Evolutionary conservation across 2,797 vertebrate genomes (phyloP).

Genomic region (Fratercula arctica): DNA sequence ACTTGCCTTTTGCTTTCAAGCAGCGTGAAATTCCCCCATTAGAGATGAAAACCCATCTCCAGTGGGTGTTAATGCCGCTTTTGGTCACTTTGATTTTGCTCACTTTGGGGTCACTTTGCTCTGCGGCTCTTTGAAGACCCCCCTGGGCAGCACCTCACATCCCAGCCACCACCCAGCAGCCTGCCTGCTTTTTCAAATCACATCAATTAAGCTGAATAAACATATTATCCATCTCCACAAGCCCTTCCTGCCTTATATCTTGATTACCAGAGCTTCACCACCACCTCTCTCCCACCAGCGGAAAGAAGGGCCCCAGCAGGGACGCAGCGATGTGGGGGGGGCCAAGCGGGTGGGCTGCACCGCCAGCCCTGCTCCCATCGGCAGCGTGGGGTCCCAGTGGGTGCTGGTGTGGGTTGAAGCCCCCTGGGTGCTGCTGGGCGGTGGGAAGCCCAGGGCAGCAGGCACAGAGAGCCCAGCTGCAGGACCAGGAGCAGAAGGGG

Average conservation of each 20-base stretch:
- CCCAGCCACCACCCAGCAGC: background rate
- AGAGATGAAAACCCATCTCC: background rate
- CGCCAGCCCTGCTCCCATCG: background rate
- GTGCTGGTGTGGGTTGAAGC: rapidly evolving
- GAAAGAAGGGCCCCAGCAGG: background rate
- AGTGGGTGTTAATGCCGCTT: background rate
- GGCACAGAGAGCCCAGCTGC: background rate
- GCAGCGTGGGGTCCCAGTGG: rapidly evolving
- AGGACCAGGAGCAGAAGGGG: background rate
- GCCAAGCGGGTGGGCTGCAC: background rate
- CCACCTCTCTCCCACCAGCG: background rate
- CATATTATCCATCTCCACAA: background rate
- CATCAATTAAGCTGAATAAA: background rate
- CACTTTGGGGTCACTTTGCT: background rate
- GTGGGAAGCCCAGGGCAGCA: background rate
- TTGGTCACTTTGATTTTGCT: background rate
- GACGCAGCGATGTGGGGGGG: rapidly evolving
- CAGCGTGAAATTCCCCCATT: background rate
- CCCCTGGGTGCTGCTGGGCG: background rate
- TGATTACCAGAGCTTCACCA: background rate
- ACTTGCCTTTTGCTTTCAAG: background rate
- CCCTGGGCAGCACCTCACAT: background rate
- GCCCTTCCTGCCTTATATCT: background rate
- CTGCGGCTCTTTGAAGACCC: background rate
- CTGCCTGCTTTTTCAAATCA: background rate